Base-by-base conservation (phyloP, 2,797 vertebrate species). In the Hyperoplus immaculatus region DNA sequence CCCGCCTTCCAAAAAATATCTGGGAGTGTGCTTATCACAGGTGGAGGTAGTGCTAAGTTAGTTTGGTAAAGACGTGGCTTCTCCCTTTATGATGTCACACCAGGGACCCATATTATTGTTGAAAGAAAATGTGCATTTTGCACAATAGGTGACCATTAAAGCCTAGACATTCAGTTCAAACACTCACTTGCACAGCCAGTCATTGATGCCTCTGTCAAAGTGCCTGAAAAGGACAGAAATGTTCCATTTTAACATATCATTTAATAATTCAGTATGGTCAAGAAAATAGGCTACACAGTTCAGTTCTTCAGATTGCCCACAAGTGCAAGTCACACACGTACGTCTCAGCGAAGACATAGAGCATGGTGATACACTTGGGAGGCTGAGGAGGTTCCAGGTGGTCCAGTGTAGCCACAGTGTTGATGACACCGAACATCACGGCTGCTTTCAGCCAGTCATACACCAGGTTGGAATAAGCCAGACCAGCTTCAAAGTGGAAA, bases 131-230 rank as follows among this genome's bases (percentile, higher is more conserved):
- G 29, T 29, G 29, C 29, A 29, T 29, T 29, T 29, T 29, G 29
- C 29, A 29, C 29, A 29, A 29, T 29, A 29, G 29, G 29, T 29
- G 3, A 29, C 29, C 29, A 3, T 29, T 29, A 29, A 29, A 29
- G 29, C 29, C 29, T 29, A 2, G 10, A 41, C 46, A 43, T 39
- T 45, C 7, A 18, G n/a, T 18, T 49, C 46, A 56, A 64, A 71
- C 70, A 96, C 97, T 97, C 91, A 99, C 98, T 96, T 99, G 97
- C 98, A 99, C 6, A 99, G 94, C 97, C 97, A 99, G 93, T 99
- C 97, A 3, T 99, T 99, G 92, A 99, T 99, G 81, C 98, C 98
- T 90, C 98, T 94, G 95, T 99, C 97, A 81, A 99, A 99, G 91
- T 99, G 97, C 88, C 98, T 99, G 11, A 29, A 82, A 78, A 82